Conservation (phyloP, 2,113 vertebrate species). For the Phrynosoma platyrhinos region DNA sequence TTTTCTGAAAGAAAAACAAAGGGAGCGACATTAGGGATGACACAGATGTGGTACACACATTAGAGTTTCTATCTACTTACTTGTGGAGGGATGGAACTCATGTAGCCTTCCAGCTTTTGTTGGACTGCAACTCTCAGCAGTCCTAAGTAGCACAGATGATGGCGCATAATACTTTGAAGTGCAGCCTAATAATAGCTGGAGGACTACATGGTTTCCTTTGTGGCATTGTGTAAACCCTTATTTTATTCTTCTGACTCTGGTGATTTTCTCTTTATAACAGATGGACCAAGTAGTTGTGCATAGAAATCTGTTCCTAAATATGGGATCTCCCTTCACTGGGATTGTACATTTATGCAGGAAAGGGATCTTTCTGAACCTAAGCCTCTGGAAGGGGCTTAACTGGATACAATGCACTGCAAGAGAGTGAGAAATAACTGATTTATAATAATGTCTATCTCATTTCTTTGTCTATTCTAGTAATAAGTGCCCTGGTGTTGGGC, state of each 20-base stretch:
- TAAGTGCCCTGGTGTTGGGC: too few species aligned
- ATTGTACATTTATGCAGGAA: neutral
- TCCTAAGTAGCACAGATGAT: too few species aligned
- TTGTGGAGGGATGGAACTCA: neutral
- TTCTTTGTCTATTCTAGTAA: too few species aligned
- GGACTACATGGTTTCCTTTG: too few species aligned
- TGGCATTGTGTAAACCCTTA: too few species aligned
- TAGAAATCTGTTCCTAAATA: neutral
- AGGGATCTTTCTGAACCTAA: neutral
- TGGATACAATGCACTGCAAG: too few species aligned
- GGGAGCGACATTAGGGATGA: slow-evolving; percentile 51
- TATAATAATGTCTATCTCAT: too few species aligned
- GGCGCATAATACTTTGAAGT: too few species aligned
- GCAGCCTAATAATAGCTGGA: too few species aligned
- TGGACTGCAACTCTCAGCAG: too few species aligned
- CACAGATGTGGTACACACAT: slow-evolving; percentile 40
- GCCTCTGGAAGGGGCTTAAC: neutral
- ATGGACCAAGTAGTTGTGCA: neutral
- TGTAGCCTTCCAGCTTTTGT: neutral
- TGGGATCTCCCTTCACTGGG: neutral
- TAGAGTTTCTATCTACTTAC: neutral
- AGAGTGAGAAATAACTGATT: too few species aligned
- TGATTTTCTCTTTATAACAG: neutral
- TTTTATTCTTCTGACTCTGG: neutral
- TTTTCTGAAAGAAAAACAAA: slow-evolving; percentile 80